Evolutionary conservation across 2,113 vertebrate genomes (phyloP).

Genomic region (Rhabdomys dilectus): DNA sequence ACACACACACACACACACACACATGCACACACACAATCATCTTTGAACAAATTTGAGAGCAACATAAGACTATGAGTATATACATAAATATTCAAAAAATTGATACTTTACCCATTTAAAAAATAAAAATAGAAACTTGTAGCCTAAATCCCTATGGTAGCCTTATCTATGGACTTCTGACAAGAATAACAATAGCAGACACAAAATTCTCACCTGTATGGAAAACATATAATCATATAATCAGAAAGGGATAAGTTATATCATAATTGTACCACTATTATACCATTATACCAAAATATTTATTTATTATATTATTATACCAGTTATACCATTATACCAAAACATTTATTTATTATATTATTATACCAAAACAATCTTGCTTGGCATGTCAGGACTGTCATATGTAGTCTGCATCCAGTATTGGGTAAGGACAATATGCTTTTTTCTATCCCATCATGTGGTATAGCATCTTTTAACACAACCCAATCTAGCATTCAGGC

Average conservation of each 20-base stretch:
- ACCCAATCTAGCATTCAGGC: background rate
- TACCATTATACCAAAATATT: too few relatives aligned
- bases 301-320: too few relatives aligned
- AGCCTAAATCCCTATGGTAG: background rate
- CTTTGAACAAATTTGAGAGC: background rate
- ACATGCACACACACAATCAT: too few relatives aligned
- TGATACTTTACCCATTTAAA: background rate
- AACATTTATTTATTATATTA: too few relatives aligned
- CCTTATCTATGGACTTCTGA: background rate
- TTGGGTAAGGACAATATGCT: background rate
- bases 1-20: too few relatives aligned
- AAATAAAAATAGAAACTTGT: background rate
- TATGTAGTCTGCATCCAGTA: background rate
- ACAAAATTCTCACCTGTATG: background rate
- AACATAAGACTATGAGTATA: background rate
- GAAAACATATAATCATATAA: background rate
- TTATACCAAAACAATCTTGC: background rate
- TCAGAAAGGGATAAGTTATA: background rate
- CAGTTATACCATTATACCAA: too few relatives aligned
- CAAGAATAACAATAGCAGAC: background rate
- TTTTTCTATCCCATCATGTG: background rate
- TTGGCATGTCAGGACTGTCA: background rate
- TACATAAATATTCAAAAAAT: background rate
- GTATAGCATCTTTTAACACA: background rate
- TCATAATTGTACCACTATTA: background rate